phyloP scores from a whole-genome alignment of 2,797 vertebrate genomes.

The Cirrhinus mrigala region DNA sequence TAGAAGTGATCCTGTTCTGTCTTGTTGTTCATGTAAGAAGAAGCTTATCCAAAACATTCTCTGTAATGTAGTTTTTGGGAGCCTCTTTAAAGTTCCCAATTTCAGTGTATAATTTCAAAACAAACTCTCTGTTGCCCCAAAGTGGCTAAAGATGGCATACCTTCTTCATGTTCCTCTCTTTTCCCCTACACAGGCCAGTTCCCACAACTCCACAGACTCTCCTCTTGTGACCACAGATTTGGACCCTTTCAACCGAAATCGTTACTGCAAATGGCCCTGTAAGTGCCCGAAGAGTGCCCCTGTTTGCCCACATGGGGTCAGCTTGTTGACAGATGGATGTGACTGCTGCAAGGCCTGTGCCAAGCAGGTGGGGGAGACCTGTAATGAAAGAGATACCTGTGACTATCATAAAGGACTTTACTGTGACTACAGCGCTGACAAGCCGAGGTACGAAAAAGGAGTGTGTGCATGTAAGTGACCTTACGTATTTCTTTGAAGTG shows the following conservation, averaged over 20 bases:
- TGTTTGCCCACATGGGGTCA: slow-evolving; percentile 84
- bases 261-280: slow-evolving; percentile 95
- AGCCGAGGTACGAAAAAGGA: slow-evolving; percentile 99
- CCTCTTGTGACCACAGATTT: slow-evolving; percentile 61
- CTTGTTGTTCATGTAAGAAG: not conserved
- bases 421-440: slow-evolving; percentile 98
- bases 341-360: slow-evolving; percentile 94
- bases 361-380: slow-evolving; percentile 88
- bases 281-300: slow-evolving; percentile 82
- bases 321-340: slow-evolving; percentile 92
- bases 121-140: slow-evolving; percentile 45
- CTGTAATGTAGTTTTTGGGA: not conserved
- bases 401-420: slow-evolving; percentile 96
- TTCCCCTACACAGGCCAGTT: slow-evolving; percentile 73
- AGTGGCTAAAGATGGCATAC: slow-evolving; percentile 35
- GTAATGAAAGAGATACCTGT: slow-evolving; percentile 91
- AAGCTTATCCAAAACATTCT: not conserved
- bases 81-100: not conserved
- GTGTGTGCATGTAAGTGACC: slow-evolving; percentile 98
- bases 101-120: slow-evolving; percentile 9
- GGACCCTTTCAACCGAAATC: slow-evolving; percentile 77
- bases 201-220: slow-evolving; percentile 79
- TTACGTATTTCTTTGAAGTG: not conserved
- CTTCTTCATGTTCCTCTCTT: not conserved
- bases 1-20: not conserved